Percentiles rank a stretch among this genome's conserved stretches.
Conservation (phyloP, 2,797 vertebrate species). For the Pachyuromys duprasi region DNA sequence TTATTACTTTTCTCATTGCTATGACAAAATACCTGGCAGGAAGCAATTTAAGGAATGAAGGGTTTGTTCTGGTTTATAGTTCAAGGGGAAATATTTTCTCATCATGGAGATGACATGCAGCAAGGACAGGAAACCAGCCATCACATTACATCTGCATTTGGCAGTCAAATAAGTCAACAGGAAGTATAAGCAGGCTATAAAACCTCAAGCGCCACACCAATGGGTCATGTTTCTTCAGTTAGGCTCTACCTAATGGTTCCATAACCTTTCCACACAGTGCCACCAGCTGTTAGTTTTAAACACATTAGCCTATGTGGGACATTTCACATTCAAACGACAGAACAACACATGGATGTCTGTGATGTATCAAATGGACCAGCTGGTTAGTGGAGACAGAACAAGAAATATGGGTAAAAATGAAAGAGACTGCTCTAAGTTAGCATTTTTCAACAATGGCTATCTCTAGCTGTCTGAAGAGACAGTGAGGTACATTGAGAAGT, state of each 20-base stretch:
- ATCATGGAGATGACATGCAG: background rate
- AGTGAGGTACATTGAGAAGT: background rate
- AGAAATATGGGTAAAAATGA: background rate
- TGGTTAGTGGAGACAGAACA: background rate
- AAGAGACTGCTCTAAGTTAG: background rate
- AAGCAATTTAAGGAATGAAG: background rate
- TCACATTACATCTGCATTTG: too few species aligned
- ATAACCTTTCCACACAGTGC: background rate
- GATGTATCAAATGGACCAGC: background rate
- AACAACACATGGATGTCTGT: background rate
- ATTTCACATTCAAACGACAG: background rate
- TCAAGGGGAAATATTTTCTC: background rate
- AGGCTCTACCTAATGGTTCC: background rate
- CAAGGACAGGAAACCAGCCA: background rate
- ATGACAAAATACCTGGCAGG: background rate
- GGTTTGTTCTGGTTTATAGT: background rate
- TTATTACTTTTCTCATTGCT: background rate
- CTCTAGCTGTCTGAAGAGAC: background rate
- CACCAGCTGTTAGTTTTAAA: background rate
- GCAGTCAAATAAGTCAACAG: background rate
- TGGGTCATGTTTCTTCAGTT: background rate
- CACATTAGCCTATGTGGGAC: background rate
- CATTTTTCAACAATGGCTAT: background rate
- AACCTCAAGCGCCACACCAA: background rate
- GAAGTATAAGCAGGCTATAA: background rate